A percentile compares a stretch with the other conserved stretches of the same genome.
These are phyloP conservation scores for Porites rus DNA, from an alignment of 92 coral and sea anemone species.

Conservation along the genomic window DNA sequence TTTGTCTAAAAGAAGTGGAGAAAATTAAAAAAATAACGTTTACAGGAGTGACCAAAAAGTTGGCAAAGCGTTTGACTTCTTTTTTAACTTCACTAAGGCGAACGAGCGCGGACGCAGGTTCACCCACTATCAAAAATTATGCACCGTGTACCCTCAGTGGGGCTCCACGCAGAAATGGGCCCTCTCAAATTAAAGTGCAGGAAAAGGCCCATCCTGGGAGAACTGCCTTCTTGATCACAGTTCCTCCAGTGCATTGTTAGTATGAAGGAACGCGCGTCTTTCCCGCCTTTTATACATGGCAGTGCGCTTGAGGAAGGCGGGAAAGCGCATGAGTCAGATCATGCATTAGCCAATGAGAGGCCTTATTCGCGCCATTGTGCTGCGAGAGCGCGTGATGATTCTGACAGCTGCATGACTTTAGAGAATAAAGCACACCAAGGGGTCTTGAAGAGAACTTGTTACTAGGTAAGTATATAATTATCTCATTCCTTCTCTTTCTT, in stretches of 20 bases:
- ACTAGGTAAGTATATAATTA: conserved; percentile 24
- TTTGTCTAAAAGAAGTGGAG: not conserved
- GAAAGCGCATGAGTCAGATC: conserved; percentile 35
- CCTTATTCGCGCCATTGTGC: conserved; percentile 30
- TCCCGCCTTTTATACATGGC: conserved; percentile 69
- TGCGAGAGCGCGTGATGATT: conserved; percentile 3
- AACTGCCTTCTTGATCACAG: conserved; percentile 96
- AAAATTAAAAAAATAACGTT: not conserved
- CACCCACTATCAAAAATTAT: conserved; percentile 89
- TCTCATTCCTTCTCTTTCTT: not conserved
- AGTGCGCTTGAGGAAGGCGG: conserved; percentile 28
- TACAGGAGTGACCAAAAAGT: not conserved
- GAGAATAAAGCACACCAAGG: not conserved
- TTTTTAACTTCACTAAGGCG: conserved; percentile 57
- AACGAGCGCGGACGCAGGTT: conserved; percentile 97
- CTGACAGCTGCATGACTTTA: conserved; percentile 25
- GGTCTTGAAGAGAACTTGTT: conserved; percentile 29
- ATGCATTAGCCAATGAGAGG: conserved; percentile 32
- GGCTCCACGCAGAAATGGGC: conserved; percentile 82
- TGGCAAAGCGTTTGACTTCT: not conserved
- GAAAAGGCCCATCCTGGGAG: conserved; percentile 75
- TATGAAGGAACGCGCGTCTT: conserved; percentile 62
- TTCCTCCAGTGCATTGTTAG: conserved; percentile 93
- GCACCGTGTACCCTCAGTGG: conserved; percentile 84
- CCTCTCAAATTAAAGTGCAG: conserved; percentile 67